Evolutionary conservation across 30 jellyfish, hydroid and myxozoan species (phyloP).

Genomic region (Cassiopea andromeda): DNA sequence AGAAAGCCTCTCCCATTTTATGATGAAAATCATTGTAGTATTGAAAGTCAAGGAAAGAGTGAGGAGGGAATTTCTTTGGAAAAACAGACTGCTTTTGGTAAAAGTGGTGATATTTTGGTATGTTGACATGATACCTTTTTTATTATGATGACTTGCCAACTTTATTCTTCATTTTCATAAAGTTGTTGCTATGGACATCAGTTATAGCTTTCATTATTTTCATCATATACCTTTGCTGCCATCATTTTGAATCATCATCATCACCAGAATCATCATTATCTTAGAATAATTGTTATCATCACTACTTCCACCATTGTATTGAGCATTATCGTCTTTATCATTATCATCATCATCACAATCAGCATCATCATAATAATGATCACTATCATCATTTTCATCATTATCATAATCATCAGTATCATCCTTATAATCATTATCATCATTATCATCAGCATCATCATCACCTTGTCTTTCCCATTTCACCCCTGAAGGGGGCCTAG

Average conservation of each 20-base stretch:
- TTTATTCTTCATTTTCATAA: too few species aligned
- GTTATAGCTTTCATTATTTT: too few species aligned
- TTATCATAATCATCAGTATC: too few species aligned
- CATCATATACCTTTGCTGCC: too few species aligned
- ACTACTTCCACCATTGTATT: background rate
- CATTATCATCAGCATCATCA: too few species aligned
- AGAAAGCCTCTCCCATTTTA: conserved; percentile 36
- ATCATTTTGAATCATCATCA: too few species aligned
- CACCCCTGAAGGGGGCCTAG: too few species aligned
- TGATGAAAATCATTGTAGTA: background rate
- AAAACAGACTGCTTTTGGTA: background rate
- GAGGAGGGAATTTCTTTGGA: background rate
- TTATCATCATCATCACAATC: background rate
- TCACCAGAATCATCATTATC: too few species aligned
- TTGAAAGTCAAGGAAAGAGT: background rate
- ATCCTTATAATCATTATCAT: too few species aligned
- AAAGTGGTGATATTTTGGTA: background rate
- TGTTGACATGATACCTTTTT: background rate
- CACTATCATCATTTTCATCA: background rate
- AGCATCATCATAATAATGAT: too few species aligned
- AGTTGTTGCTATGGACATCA: too few species aligned
- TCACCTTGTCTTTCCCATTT: too few species aligned
- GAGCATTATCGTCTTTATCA: background rate
- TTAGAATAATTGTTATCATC: background rate
- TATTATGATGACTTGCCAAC: background rate